Base-by-base conservation (phyloP, 2,888 invertebrate genomes). In the Thera britannica region DNA sequence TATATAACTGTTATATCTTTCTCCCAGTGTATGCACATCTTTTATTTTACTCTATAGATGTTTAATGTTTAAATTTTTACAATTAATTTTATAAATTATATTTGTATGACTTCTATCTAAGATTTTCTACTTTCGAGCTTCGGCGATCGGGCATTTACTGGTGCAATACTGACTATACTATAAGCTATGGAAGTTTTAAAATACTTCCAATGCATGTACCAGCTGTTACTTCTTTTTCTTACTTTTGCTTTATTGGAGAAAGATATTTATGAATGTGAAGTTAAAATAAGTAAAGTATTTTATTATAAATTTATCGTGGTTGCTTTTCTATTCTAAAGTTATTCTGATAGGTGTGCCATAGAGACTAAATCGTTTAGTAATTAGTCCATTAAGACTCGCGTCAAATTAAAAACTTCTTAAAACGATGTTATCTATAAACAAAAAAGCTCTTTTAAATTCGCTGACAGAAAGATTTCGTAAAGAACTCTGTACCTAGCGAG, bases 1-100 rank as follows among this genome's bases (percentile, higher is more conserved):
- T 80, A 79, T 86, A 85, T 86, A 83, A 82, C 77, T 81, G 82
- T 87, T 83, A 81, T 86, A 66, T 71, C 66, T 77, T 74, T 77
- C 67, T 78, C 79, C 74, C 79, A 78, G 78, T 79, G 62, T 71
- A 73, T 77, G 75, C 76, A 79, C 77, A 76, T 78, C 75, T 74
- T 69, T 71, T 58, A 58, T 80, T 81, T 75, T 79, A 77, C 70
- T 75, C 64, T 70, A 74, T 76, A 75, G 75, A 71, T 76, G 77
- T 81, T 77, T 38, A 74, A 72, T 57, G 69, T 74, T 71, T 70
- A 73, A 48, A 65, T 23, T 73, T 74, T 72, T 67, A 68, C 67
- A 75, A 57, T 73, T 63, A 66, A 52, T 63, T 77, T 74, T 67
- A 55, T 46, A 62, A 36, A 62, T 61, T 70, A 68, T 52, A 67